Conservation (phyloP, 2,888 invertebrate genomes). For the Sarcophaga rosellei region DNA sequence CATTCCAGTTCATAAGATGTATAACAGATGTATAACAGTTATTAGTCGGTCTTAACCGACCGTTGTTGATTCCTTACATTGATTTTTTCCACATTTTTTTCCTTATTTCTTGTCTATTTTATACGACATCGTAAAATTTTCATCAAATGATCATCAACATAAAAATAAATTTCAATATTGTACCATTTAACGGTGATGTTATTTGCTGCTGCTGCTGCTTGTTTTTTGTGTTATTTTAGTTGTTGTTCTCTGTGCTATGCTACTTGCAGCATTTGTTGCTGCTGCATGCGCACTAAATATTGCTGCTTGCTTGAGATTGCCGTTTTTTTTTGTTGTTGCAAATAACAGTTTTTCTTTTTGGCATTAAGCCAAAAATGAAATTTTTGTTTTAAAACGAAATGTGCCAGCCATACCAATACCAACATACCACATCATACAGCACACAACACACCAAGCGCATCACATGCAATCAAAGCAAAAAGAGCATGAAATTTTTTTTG, state of each 20-base stretch:
- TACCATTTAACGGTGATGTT: constrained; percentile 77
- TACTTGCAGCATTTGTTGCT: constrained; percentile 49
- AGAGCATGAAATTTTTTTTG: constrained; percentile 28
- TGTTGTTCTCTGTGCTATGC: constrained; percentile 7
- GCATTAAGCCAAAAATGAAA: constrained; percentile 65
- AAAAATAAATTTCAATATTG: constrained; percentile 79
- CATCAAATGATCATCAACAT: constrained; percentile 73
- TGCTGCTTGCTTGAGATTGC: neutral
- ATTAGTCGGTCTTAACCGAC: too few relatives aligned
- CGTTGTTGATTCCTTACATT: too few relatives aligned
- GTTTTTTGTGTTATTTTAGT: neutral
- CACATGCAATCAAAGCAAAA: constrained; percentile 46
- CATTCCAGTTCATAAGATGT: too few relatives aligned
- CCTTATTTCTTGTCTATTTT: constrained; percentile 47
- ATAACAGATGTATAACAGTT: too few relatives aligned
- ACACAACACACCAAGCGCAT: neutral
- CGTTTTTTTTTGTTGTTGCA: constrained; percentile 29
- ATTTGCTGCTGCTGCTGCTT: constrained; percentile 49
- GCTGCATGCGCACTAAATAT: constrained; percentile 35
- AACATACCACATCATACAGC: constrained; percentile 16
- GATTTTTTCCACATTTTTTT: too few relatives aligned
- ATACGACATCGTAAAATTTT: constrained; percentile 70
- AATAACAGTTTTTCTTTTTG: constrained; percentile 64
- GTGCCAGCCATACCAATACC: too few relatives aligned
- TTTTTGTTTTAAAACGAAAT: constrained; percentile 34